phyloP scores from a whole-genome alignment of 2,113 vertebrate species.

The Salvelinus fontinalis region DNA sequence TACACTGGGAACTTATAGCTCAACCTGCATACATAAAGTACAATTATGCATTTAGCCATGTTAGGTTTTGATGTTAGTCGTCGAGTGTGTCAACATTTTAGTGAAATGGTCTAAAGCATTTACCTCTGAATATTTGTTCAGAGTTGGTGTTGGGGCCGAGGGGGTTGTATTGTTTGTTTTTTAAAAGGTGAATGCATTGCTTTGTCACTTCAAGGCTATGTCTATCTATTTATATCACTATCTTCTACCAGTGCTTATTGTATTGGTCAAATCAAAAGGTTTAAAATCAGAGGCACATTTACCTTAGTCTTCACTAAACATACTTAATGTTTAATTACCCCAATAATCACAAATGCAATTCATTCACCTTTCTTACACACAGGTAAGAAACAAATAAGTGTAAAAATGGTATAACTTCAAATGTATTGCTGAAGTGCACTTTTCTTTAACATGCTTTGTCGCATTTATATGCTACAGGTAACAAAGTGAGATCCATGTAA shows the following conservation, averaged over 20 bases:
- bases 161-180: too few species aligned
- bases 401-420: background rate
- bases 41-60: too few species aligned
- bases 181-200: background rate
- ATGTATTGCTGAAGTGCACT: conserved; percentile 49
- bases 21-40: too few species aligned
- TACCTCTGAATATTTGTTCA: too few species aligned
- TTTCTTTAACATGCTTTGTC: conserved; percentile 95
- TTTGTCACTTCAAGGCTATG: background rate
- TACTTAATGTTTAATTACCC: background rate
- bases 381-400: background rate
- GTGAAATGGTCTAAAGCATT: too few species aligned
- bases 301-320: background rate
- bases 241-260: background rate
- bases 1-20: too few species aligned
- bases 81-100: too few species aligned
- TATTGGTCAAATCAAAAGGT: background rate
- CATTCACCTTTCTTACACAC: conserved; percentile 43
- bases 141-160: background rate
- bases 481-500: conserved; percentile 94
- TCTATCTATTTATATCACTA: too few species aligned
- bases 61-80: too few species aligned
- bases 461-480: conserved; percentile 98
- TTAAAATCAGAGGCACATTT: background rate
- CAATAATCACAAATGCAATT: conserved; percentile 21